phyloP scores from a whole-genome alignment of 2,113 vertebrate species.

The Haemorhous mexicanus region DNA sequence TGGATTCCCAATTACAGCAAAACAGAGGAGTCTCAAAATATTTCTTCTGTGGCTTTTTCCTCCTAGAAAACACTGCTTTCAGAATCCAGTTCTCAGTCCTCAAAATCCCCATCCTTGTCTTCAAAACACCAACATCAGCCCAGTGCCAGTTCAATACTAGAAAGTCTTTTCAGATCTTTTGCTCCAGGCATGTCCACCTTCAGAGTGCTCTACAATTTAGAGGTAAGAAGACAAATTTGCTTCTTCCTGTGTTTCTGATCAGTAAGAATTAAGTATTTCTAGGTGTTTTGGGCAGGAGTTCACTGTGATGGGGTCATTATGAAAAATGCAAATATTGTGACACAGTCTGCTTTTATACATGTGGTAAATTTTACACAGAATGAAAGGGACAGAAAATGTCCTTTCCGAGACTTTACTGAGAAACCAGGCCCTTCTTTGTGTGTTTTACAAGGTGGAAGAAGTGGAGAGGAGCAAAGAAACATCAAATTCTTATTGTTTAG shows the following conservation, averaged over 20 bases:
- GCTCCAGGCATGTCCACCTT: conserved; percentile 99
- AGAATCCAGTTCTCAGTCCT: conserved; percentile 86
- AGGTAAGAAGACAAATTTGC: conserved; percentile 76
- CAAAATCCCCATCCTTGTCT: conserved; percentile 93
- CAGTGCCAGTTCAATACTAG: conserved; percentile 92
- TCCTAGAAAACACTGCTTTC: conserved; percentile 91
- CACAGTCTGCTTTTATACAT: background rate
- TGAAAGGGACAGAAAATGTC: background rate
- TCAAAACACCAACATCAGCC: conserved; percentile 97
- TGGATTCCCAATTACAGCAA: background rate
- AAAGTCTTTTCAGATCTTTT: conserved; percentile 94
- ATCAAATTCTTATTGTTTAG: background rate
- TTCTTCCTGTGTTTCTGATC: background rate
- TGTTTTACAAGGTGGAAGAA: background rate
- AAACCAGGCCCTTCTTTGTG: background rate
- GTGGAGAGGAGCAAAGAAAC: background rate
- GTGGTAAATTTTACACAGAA: background rate
- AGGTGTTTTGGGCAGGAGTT: background rate
- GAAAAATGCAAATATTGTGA: background rate
- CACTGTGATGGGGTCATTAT: background rate
- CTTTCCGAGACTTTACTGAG: background rate
- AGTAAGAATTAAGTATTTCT: background rate
- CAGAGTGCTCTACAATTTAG: conserved; percentile 96
- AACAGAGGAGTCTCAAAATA: background rate
- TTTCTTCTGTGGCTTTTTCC: background rate